Conservation (phyloP, 1,140 invertebrate species). For the Drosophila novamexicana region DNA sequence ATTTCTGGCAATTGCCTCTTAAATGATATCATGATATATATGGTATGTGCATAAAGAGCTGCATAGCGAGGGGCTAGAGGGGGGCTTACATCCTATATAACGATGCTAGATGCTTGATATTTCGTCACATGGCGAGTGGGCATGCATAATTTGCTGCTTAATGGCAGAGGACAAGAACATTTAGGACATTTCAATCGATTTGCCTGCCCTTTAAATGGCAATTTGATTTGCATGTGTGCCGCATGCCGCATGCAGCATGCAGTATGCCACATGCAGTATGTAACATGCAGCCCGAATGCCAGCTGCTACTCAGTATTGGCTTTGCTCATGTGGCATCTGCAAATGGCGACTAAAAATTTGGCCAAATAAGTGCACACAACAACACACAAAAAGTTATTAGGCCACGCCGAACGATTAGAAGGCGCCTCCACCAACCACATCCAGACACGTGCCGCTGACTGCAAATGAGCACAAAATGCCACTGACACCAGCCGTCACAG, state of each 20-base stretch:
- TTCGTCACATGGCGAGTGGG: slow-evolving; percentile 69
- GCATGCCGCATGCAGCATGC: neutral
- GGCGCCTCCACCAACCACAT: neutral
- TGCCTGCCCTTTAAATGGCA: slow-evolving; percentile 29
- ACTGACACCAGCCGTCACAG: slow-evolving; percentile 15
- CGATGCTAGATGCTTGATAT: slow-evolving; percentile 42
- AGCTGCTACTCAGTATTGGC: neutral
- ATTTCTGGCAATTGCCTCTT: slow-evolving; percentile 58
- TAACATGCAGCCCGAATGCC: slow-evolving; percentile 9
- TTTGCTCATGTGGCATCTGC: neutral
- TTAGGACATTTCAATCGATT: slow-evolving; percentile 41
- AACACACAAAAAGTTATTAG: slow-evolving; percentile 16
- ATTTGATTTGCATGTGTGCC: slow-evolving; percentile 60
- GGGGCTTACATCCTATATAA: neutral
- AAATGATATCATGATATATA: slow-evolving; percentile 26
- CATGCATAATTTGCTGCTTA: slow-evolving; percentile 78
- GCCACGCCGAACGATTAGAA: slow-evolving; percentile 14
- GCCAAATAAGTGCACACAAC: slow-evolving; percentile 4
- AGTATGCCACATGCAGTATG: slow-evolving; percentile 9
- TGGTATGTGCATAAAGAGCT: neutral
- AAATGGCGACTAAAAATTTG: neutral
- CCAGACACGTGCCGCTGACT: slow-evolving; percentile 39
- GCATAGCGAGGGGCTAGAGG: neutral
- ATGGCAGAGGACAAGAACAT: slow-evolving; percentile 49
- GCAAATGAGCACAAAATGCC: slow-evolving; percentile 44